Evolutionary conservation across 2,113 vertebrate species (phyloP).

Genomic region (Prochilodus magdalenae): DNA sequence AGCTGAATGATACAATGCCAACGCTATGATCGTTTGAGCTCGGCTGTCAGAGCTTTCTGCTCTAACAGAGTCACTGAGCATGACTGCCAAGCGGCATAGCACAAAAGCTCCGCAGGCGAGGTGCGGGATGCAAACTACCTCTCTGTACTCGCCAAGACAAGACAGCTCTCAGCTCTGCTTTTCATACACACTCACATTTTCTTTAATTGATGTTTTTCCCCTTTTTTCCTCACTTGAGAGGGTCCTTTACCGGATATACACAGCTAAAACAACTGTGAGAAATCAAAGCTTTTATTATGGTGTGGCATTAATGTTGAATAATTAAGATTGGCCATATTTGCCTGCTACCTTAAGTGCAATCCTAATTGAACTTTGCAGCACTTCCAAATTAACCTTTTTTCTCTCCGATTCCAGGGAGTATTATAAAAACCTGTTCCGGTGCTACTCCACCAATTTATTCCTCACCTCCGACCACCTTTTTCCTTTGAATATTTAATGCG

Average conservation of each 20-base stretch:
- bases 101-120: background rate
- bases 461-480: background rate
- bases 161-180: background rate
- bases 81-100: background rate
- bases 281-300: background rate
- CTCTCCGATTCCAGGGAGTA: background rate
- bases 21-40: background rate
- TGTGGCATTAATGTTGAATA: background rate
- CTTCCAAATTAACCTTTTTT: background rate
- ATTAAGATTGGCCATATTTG: constrained; percentile 20
- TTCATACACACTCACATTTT: background rate
- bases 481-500: constrained; percentile 2
- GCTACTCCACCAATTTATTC: background rate
- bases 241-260: background rate
- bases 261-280: background rate
- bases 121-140: background rate
- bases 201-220: background rate
- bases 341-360: background rate
- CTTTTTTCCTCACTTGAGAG: background rate
- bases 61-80: background rate
- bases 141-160: background rate
- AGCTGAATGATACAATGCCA: background rate
- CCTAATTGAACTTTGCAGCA: constrained; percentile 6
- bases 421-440: background rate
- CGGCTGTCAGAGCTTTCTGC: background rate